phyloP scores from a whole-genome alignment of 2,113 vertebrate genomes.

The Cromileptes altivelis region DNA sequence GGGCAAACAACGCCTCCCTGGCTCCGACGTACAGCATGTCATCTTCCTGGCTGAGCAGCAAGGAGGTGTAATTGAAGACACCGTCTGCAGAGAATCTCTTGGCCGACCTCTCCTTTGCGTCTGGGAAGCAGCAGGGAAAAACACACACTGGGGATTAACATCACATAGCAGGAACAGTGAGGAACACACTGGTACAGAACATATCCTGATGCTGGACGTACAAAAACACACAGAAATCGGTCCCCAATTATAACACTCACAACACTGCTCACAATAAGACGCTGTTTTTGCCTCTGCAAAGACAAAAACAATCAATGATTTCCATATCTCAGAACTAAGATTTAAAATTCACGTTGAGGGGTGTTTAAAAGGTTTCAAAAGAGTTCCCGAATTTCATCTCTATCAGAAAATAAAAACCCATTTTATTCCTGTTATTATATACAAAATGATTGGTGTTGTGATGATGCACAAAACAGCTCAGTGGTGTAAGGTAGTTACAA shows the following conservation, averaged over 20 bases:
- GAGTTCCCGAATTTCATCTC: background rate
- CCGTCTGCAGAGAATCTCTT: constrained; percentile 87
- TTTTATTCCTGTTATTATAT: constrained; percentile 1
- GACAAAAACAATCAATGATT: constrained; percentile 2
- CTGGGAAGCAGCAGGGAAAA: constrained; percentile 62
- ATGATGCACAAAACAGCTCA: background rate
- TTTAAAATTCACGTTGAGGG: background rate
- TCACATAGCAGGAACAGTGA: constrained; percentile 11
- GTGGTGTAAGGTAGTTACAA: too few species aligned
- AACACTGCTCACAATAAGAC: background rate
- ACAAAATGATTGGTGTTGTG: background rate
- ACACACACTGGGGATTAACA: constrained; percentile 34
- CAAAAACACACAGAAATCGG: background rate
- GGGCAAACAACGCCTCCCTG: constrained; percentile 89
- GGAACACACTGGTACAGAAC: constrained; percentile 30
- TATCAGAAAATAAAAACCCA: background rate
- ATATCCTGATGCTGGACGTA: constrained; percentile 17
- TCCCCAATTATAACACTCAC: background rate
- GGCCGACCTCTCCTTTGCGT: constrained; percentile 85
- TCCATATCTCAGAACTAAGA: background rate
- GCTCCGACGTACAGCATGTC: constrained; percentile 91
- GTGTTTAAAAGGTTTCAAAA: background rate
- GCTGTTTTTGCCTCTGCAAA: background rate
- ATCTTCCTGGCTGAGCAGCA: constrained; percentile 92
- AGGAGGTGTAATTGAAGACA: constrained; percentile 90